Percentiles rank a stretch among this genome's conserved stretches.
Evolutionary conservation across 2,888 invertebrate genomes (phyloP).

Genomic region (Eutolmus rufibarbis): DNA sequence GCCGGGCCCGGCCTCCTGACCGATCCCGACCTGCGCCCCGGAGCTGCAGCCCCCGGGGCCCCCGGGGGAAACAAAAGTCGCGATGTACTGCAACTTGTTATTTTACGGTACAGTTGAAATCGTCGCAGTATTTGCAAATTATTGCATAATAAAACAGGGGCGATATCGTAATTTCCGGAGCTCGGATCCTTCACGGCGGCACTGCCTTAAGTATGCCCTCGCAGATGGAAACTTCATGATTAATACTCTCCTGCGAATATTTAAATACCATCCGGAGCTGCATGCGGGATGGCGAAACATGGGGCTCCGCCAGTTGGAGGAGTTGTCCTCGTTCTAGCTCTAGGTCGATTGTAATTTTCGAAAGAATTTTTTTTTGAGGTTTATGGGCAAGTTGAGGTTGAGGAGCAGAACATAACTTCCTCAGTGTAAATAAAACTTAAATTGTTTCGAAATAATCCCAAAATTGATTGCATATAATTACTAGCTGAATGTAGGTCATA

Average conservation of each 20-base stretch:
- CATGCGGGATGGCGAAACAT: neutral
- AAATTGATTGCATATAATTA: neutral
- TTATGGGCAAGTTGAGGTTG: neutral
- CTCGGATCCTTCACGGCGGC: neutral
- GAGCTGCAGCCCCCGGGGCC: neutral
- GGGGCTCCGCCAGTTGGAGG: neutral
- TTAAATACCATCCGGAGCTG: neutral
- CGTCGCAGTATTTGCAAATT: conserved; percentile 37
- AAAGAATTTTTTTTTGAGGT: neutral
- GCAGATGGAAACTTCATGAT: conserved; percentile 11
- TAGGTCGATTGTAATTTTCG: neutral
- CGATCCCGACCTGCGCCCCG: neutral
- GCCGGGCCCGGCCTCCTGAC: neutral
- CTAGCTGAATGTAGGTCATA: neutral
- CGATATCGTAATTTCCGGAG: conserved; percentile 4
- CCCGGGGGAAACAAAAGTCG: conserved; percentile 23
- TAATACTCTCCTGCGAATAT: neutral
- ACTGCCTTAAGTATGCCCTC: neutral
- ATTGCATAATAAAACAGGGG: conserved; percentile 27
- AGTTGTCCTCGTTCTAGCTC: neutral
- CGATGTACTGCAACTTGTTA: conserved; percentile 36
- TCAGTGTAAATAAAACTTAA: neutral
- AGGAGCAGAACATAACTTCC: neutral
- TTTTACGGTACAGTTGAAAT: conserved; percentile 32
- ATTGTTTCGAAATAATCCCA: neutral